These are phyloP conservation scores for Meloidogyne hapla DNA, from an alignment of 1,140 invertebrate species.

Conservation along the genomic window DNA sequence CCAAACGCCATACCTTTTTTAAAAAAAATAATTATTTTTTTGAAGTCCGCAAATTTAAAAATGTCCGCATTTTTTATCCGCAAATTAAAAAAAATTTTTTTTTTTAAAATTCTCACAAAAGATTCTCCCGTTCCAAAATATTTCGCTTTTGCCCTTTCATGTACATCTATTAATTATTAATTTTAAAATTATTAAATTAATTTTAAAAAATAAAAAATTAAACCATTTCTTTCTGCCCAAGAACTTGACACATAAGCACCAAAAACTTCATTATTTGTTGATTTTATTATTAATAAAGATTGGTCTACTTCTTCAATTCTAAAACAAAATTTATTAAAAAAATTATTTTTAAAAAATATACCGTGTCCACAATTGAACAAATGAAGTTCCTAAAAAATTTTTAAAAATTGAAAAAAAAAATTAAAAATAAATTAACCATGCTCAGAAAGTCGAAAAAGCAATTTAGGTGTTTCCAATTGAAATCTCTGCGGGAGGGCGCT, in stretches of 20 bases:
- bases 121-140: slow-evolving; percentile 55
- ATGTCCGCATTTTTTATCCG: no score
- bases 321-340: slow-evolving; percentile 12
- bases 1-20: slow-evolving; percentile 38
- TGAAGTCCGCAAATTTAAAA: no score
- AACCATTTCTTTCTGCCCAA: slow-evolving; percentile 52
- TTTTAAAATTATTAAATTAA: neutral
- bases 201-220: neutral
- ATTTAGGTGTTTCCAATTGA: slow-evolving; percentile 56
- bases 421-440: slow-evolving; percentile 53
- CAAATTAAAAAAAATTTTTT: slow-evolving; percentile 17
- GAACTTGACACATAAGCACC: slow-evolving; percentile 58
- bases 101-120: slow-evolving; percentile 25
- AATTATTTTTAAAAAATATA: slow-evolving; percentile 10
- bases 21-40: no score
- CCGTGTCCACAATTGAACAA: slow-evolving; percentile 56
- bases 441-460: slow-evolving; percentile 57
- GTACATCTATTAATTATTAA: slow-evolving; percentile 40
- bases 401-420: neutral
- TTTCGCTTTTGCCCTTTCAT: slow-evolving; percentile 46
- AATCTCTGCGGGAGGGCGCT: slow-evolving; percentile 52
- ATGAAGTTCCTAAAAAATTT: slow-evolving; percentile 16
- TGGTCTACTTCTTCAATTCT: slow-evolving; percentile 63
- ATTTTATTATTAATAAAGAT: slow-evolving; percentile 53
- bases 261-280: slow-evolving; percentile 54